Evolutionary conservation across 2,797 vertebrate genomes (phyloP), one percentile per base, ranked within the genome.

Genomic region (Capromys pilorides): DNA sequence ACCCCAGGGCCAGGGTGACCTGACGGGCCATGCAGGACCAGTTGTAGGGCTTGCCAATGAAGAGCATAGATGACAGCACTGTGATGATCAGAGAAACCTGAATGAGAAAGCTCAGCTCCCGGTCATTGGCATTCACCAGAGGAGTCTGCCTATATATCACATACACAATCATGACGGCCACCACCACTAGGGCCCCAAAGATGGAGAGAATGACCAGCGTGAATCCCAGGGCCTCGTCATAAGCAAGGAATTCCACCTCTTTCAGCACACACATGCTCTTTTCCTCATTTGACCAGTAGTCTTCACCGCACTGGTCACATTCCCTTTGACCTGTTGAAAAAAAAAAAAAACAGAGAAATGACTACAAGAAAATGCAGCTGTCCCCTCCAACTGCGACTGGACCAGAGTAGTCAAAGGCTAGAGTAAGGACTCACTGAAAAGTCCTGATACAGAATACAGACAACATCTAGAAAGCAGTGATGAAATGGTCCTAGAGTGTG

Each of bases 21-120:
- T 99, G 99, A 71, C 98, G 98, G 96, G 99, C 98, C 98, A 98
- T 98, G 97, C 99, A 99, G 94, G 98, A 99, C 99, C 99, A 99
- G 86, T 66, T 77, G 86, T 97, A 96, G 10, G 99, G 99, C 95
- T 98, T 97, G 28, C 99, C 99, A 3, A 98, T 98, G 97, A 99
- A 99, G 49, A 99, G 98, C 16, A 99, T 98, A 87, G 99, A 99
- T 85, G 98, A 98, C 93, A 99, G 98, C 97, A 99, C 98, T 45
- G 97, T 99, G 95, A 99, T 98, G 79, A 98, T 97, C 82, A 99
- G 97, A 8, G 98, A 98, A 88, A 98, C 92, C 73, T 99, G 98
- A 95, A 99, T 97, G 8, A 98, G 97, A 96, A 99, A 99, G 94
- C 98, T 99, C 96, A 99, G 94, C 86, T 98, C 95, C 9, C 96